Conservation (phyloP, 2,888 invertebrate genomes). For the Sphaerophoria rueppellii region DNA sequence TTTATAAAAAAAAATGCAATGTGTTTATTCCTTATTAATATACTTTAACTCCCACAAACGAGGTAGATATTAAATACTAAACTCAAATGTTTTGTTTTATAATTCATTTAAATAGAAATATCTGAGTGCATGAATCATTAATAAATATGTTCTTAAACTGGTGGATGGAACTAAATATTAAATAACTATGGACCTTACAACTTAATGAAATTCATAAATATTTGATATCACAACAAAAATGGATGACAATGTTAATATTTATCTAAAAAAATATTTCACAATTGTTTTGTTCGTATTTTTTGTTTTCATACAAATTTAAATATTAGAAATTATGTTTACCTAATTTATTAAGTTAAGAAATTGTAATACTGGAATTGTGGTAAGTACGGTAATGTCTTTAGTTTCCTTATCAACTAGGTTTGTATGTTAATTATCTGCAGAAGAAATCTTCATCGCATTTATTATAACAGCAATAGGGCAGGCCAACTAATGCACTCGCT, state of each 20-base stretch:
- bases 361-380: slow-evolving; percentile 56
- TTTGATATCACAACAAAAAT: slow-evolving; percentile 45
- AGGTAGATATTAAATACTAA: too few species aligned
- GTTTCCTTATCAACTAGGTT: slow-evolving; percentile 17
- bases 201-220: slow-evolving; percentile 32
- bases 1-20: too few species aligned
- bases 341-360: too few species aligned
- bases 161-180: slow-evolving; percentile 13
- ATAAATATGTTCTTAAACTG: background rate
- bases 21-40: too few species aligned
- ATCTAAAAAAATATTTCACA: slow-evolving; percentile 24
- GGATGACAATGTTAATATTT: slow-evolving; percentile 38
- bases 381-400: background rate
- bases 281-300: slow-evolving; percentile 18
- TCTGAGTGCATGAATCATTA: background rate
- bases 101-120: background rate
- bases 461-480: slow-evolving; percentile 79
- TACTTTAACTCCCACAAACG: too few species aligned
- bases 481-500: slow-evolving; percentile 75
- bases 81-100: background rate
- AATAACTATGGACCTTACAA: slow-evolving; percentile 4
- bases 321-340: background rate
- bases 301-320: background rate
- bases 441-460: slow-evolving; percentile 80
- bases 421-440: slow-evolving; percentile 75